Conservation (phyloP, 2,113 vertebrate genomes). For the Physeter macrocephalus region DNA sequence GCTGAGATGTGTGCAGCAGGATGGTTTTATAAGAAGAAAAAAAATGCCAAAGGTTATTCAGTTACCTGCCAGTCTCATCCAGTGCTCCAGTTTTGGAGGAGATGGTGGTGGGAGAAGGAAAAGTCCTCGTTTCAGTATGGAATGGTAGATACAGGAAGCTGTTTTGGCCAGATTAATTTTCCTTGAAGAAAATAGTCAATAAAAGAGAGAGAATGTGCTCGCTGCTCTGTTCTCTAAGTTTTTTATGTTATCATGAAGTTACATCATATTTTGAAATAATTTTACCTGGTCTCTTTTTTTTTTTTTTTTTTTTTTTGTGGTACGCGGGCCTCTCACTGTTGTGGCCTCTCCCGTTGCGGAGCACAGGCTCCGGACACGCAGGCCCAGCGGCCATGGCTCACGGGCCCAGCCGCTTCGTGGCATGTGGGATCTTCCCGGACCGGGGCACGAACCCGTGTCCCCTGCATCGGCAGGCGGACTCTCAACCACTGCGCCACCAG, state of each 20-base stretch:
- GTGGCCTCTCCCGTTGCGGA: too few relatives aligned
- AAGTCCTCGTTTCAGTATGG: background rate
- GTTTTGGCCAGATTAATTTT: background rate
- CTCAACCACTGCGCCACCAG: too few relatives aligned
- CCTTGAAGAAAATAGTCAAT: constrained; percentile 27
- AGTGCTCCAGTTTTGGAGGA: background rate
- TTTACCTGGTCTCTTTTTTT: background rate
- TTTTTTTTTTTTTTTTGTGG: too few relatives aligned
- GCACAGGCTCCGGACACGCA: too few relatives aligned
- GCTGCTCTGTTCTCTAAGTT: background rate
- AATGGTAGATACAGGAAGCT: background rate
- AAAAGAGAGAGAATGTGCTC: background rate
- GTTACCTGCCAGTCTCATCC: background rate
- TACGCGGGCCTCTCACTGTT: too few relatives aligned
- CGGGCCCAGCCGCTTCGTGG: too few relatives aligned
- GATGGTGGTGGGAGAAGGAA: background rate
- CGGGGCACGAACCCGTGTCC: too few relatives aligned
- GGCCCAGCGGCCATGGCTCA: too few relatives aligned
- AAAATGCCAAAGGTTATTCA: constrained; percentile 26
- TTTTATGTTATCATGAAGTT: constrained; percentile 10
- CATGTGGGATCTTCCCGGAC: too few relatives aligned
- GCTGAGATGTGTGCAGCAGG: constrained; percentile 54
- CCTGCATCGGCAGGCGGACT: too few relatives aligned
- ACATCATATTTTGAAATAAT: background rate
- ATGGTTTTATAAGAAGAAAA: constrained; percentile 60